A percentile compares a stretch with the other conserved stretches of the same genome.
These are phyloP conservation scores for Vollenhovia emeryi DNA, from an alignment of 1,140 invertebrate genomes.

Conservation along the genomic window DNA sequence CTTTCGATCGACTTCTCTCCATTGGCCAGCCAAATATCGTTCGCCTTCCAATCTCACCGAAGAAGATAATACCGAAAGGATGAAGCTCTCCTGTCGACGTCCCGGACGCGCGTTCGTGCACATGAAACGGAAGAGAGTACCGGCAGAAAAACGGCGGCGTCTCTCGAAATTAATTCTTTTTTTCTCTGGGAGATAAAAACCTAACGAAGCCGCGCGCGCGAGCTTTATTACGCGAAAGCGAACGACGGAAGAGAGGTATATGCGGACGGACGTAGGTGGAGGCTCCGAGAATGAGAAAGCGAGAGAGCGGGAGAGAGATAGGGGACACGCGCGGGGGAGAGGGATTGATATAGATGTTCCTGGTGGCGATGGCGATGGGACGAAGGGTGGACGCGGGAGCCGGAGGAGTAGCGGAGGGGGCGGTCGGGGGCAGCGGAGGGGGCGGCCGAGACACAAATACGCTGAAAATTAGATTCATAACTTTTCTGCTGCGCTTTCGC, in stretches of 20 bases:
- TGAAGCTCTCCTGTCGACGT: conserved; percentile 52
- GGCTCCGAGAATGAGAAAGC: conserved; percentile 57
- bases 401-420: conserved; percentile 39
- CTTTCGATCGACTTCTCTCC: conserved; percentile 29
- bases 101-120: conserved; percentile 36
- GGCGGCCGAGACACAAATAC: conserved; percentile 79
- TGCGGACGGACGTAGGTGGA: conserved; percentile 51
- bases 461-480: conserved; percentile 85
- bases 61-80: conserved; percentile 58
- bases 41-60: conserved; percentile 46
- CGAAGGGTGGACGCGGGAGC: conserved; percentile 46
- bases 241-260: conserved; percentile 69
- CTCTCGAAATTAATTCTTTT: conserved; percentile 79
- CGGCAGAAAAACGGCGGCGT: conserved; percentile 69
- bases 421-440: conserved; percentile 50
- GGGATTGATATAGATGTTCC: conserved; percentile 68
- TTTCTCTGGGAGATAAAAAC: conserved; percentile 76
- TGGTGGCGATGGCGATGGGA: conserved; percentile 67
- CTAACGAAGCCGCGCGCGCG: conserved; percentile 78
- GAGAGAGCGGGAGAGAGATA: conserved; percentile 56
- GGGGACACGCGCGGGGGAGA: conserved; percentile 54
- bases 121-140: conserved; percentile 54
- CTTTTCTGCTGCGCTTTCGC: conserved; percentile 82
- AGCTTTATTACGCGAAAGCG: conserved; percentile 78
- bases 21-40: conserved; percentile 43